A percentile compares a stretch with the other conserved stretches of the same genome.
phyloP scores from a whole-genome alignment of 2,888 invertebrate genomes.

The Agrochola lychnidis region DNA sequence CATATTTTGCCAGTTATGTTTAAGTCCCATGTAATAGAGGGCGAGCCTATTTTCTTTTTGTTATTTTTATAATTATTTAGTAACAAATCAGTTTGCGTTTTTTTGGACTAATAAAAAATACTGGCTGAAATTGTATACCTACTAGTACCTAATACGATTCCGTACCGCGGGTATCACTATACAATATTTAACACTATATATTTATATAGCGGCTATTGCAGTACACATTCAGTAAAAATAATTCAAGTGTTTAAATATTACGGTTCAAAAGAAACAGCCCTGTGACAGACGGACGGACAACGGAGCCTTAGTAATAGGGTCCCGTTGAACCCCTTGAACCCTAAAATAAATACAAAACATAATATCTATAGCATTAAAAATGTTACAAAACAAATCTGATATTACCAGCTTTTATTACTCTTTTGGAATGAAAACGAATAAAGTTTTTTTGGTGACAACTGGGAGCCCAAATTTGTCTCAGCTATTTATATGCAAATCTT shows the following conservation, averaged over 20 bases:
- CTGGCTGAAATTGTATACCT: too few relatives aligned
- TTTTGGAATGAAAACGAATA: conserved; percentile 18
- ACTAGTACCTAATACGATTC: too few relatives aligned
- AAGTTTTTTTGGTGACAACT: conserved; percentile 5
- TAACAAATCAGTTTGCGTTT: too few relatives aligned
- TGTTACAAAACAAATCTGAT: conserved; percentile 5
- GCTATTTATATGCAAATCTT: conserved; percentile 33
- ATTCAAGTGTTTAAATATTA: not conserved
- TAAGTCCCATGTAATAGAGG: too few relatives aligned
- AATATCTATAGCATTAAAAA: conserved; percentile 7
- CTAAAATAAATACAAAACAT: not conserved
- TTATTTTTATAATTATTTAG: too few relatives aligned
- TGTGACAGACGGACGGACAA: not conserved
- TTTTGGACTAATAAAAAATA: too few relatives aligned
- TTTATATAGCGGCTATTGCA: too few relatives aligned
- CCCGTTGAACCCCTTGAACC: not conserved
- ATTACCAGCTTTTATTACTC: conserved; percentile 9
- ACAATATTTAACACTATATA: too few relatives aligned
- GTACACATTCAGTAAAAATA: not conserved
- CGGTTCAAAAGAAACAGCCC: not conserved
- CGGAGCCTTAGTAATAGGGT: not conserved
- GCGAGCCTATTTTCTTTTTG: too few relatives aligned
- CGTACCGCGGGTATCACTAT: too few relatives aligned
- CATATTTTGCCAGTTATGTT: too few relatives aligned
- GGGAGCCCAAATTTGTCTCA: not conserved